Evolutionary conservation across 2,797 vertebrate genomes (phyloP), one percentile per base, ranked within the genome.

Genomic region (Bovichtus diacanthus): DNA sequence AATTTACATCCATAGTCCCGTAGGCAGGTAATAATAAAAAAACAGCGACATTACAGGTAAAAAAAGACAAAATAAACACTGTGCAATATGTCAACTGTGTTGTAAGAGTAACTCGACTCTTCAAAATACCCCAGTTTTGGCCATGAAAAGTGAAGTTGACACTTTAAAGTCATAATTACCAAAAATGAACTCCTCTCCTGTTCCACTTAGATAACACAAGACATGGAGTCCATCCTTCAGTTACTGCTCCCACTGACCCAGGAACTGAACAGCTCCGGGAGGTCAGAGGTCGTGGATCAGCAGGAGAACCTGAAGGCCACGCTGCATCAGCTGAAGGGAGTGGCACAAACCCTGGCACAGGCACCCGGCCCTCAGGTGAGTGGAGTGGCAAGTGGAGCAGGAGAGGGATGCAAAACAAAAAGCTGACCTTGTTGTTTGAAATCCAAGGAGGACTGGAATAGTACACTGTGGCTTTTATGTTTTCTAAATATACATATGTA

Each of bases 301-400:
- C 79, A 76, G 29, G 83, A 88, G 18, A 87, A 85, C 64, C 83
- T 95, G 78, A 87, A 84, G 70, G 50, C 70, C 16, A 67, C 89
- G 77, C 70, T 96, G 66, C 80, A 80, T 18, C 82, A 78, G 77
- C 81, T 96, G 65, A 95, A 92, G 78, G 86, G 87, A 46, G 86
- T 85, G 61, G 93, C 93, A 47, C 88, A 90, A 72, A 87, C 74
- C 50, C 80, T 95, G 77, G 88, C 87, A 2, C 82, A 78, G 47
- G 29, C 64, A 16, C 76, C 84, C 43, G 78, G 68, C 58, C 44
- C 87, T 70, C 89, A 94, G 94, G 95, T 96, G 81, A 92, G 88
- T 2, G 31, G 34, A 70, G 29, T 27, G 12, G 10, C 36, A 34
- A 67, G 46, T 56, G 21, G 11, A 9, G 15, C 25, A 61, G 54